phyloP scores from a whole-genome alignment of 2,113 vertebrate genomes.

The Etheostoma cragini region DNA sequence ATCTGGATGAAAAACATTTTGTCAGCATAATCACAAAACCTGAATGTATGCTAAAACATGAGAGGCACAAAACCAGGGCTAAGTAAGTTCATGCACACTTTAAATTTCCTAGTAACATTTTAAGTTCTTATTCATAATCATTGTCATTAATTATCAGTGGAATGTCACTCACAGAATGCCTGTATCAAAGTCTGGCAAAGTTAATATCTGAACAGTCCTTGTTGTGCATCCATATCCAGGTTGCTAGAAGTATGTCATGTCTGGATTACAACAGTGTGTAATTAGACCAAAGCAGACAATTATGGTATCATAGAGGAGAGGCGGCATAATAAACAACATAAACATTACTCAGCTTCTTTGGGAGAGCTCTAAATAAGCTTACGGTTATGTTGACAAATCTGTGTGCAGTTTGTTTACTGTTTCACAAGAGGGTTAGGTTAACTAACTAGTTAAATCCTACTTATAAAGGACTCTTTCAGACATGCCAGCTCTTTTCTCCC shows the following conservation, averaged over 20 bases:
- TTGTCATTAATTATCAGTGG: constrained; percentile 2
- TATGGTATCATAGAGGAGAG: constrained; percentile 25
- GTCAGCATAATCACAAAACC: not conserved
- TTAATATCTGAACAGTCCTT: constrained; percentile 20
- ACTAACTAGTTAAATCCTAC: constrained; percentile 50
- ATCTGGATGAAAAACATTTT: not conserved
- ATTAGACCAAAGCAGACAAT: constrained; percentile 41
- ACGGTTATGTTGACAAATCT: constrained; percentile 22
- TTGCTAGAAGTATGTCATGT: constrained; percentile 40
- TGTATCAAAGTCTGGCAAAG: not conserved
- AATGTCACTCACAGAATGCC: not conserved
- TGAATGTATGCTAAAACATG: not conserved
- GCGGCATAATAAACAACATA: constrained; percentile 27
- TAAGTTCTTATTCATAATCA: not conserved
- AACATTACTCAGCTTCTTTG: constrained; percentile 10
- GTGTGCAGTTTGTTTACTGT: constrained; percentile 35
- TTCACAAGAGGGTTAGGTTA: constrained; percentile 59
- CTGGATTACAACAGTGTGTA: constrained; percentile 37
- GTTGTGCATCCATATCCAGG: not conserved
- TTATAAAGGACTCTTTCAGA: constrained; percentile 65
- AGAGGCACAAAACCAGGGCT: not conserved
- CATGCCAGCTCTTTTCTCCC: constrained; percentile 44
- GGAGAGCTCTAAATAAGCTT: constrained; percentile 28
- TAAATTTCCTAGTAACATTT: not conserved
- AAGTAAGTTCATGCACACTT: not conserved